phyloP scores from a whole-genome alignment of 2,113 vertebrate species.

The Tyrannus savana region DNA sequence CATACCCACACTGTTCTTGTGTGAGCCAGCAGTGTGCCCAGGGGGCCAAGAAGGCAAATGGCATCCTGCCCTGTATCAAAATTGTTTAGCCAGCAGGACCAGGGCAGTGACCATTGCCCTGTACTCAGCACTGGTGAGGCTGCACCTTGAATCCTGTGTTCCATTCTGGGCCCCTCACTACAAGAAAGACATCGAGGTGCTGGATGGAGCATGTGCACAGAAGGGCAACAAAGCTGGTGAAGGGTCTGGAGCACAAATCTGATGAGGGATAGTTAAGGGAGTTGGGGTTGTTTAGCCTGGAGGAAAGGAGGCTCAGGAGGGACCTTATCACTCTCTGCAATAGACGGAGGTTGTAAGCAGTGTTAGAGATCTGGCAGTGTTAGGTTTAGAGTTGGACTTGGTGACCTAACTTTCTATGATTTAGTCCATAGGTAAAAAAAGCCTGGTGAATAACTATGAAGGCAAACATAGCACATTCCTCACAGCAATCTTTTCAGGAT shows the following conservation, averaged over 20 bases:
- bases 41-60: not conserved
- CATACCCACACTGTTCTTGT: not conserved
- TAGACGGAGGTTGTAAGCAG: not conserved
- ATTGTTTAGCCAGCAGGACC: not conserved
- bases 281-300: accelerated
- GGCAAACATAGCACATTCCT: not conserved
- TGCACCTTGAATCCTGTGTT: accelerated
- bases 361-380: too few relatives aligned
- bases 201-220: accelerated
- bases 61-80: not conserved
- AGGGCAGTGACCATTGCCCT: not conserved
- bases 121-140: accelerated
- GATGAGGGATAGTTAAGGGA: not conserved
- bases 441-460: not conserved
- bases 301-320: not conserved
- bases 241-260: not conserved
- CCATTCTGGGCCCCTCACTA: not conserved
- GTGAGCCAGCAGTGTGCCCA: not conserved
- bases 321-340: not conserved
- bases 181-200: not conserved
- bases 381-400: not conserved
- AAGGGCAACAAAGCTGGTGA: not conserved
- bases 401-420: not conserved
- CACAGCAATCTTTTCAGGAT: not conserved
- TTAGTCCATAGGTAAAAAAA: not conserved